Evolutionary conservation across 2,797 vertebrate species (phyloP).

Genomic region (Lagorchestes hirsutus): DNA sequence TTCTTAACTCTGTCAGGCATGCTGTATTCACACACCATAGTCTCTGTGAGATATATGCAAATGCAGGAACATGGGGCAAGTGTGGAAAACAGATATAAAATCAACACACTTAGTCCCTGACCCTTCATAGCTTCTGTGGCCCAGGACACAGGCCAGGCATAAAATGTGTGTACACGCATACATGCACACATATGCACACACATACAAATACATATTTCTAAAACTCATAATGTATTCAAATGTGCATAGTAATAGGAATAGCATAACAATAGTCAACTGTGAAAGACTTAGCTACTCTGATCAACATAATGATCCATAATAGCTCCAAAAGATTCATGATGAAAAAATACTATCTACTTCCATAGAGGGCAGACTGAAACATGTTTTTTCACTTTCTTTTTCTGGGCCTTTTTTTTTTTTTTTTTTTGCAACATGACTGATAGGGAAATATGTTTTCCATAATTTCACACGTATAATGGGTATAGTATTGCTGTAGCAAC

Average conservation of each 20-base stretch:
- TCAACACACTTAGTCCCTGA: not conserved
- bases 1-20: not conserved
- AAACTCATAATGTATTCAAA: not conserved
- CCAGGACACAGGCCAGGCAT: constrained; percentile 11
- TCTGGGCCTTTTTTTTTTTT: not conserved
- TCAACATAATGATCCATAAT: not conserved
- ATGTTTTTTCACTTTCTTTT: not conserved
- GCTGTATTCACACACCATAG: not conserved
- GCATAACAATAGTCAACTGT: not conserved
- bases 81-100: not conserved
- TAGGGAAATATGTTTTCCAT: not conserved
- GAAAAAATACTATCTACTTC: not conserved
- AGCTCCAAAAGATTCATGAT: not conserved
- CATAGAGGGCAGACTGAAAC: not conserved
- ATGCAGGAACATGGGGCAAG: not conserved
- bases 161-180: not conserved
- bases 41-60: not conserved
- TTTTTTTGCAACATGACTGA: not conserved
- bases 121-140: not conserved
- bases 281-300: not conserved
- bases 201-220: too few relatives aligned
- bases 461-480: not conserved
- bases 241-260: not conserved
- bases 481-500: not conserved
- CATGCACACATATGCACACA: too few relatives aligned